phyloP scores from a whole-genome alignment of 2,888 invertebrate genomes.

The Parnassius apollo region DNA sequence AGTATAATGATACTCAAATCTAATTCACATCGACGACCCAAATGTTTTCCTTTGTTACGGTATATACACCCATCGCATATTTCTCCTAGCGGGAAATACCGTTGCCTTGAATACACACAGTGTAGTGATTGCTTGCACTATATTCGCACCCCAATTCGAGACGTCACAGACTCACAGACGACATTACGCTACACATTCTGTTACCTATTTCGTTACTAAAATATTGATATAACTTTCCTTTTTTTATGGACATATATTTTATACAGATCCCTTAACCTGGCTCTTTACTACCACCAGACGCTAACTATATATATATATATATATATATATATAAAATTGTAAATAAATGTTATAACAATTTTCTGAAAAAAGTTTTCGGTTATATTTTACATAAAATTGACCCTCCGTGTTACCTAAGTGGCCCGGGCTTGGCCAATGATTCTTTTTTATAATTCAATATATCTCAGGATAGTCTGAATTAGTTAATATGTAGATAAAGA shows the following conservation, averaged over 20 bases:
- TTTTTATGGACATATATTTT: neutral
- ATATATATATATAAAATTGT: no score
- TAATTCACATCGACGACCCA: constrained; percentile 19
- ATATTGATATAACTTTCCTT: constrained; percentile 12
- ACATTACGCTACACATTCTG: constrained; percentile 9
- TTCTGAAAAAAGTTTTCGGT: no score
- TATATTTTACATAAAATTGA: no score
- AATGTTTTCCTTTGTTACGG: constrained; percentile 20
- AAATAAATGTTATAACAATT: no score
- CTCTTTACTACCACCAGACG: no score
- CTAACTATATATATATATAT: no score
- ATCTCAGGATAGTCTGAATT: no score
- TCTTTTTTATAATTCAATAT: no score
- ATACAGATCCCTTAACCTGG: no score
- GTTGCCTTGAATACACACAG: constrained; percentile 17
- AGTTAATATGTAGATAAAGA: no score
- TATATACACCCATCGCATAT: constrained; percentile 8
- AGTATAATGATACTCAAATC: constrained; percentile 1
- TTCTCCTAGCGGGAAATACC: constrained; percentile 9
- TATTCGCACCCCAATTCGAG: constrained; percentile 11
- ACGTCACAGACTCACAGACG: constrained; percentile 11
- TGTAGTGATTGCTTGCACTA: constrained; percentile 20
- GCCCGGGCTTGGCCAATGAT: no score
- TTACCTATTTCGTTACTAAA: constrained; percentile 11
- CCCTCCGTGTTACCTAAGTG: no score